Conservation (phyloP, 2,797 vertebrate genomes). For the Echiichthys vipera region DNA sequence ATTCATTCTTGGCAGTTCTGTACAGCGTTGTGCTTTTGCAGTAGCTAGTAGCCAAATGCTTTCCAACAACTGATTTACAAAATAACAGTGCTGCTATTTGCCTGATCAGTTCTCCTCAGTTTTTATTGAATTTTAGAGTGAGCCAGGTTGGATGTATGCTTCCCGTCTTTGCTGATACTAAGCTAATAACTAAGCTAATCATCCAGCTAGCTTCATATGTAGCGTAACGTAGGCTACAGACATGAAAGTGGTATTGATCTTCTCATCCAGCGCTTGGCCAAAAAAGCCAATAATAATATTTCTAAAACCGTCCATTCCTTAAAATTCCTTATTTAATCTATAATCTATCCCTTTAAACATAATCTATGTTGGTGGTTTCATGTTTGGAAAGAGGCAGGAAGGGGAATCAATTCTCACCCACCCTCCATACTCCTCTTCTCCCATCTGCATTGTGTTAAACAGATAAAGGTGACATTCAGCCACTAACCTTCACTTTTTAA, state of each 20-base stretch:
- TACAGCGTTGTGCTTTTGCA: background rate
- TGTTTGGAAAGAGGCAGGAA: conserved; percentile 10
- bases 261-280: background rate
- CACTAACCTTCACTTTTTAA: conserved; percentile 38
- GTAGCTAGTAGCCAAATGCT: background rate
- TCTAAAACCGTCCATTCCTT: background rate
- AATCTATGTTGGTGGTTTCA: too few relatives aligned
- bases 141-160: too few relatives aligned
- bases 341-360: too few relatives aligned
- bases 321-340: too few relatives aligned
- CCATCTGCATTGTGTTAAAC: conserved; percentile 47
- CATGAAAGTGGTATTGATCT: background rate
- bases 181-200: background rate
- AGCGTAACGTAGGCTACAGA: too few relatives aligned
- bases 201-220: background rate
- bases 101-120: too few relatives aligned
- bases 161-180: background rate
- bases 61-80: background rate
- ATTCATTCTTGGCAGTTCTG: background rate
- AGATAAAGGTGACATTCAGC: conserved; percentile 40
- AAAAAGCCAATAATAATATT: background rate
- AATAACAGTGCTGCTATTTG: too few relatives aligned
- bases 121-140: background rate
- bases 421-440: background rate
- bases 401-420: conserved; percentile 16